Percentiles rank a stretch among this genome's conserved stretches.
These are phyloP conservation scores for Leucophora obtusa DNA, from an alignment of 2,888 invertebrate genomes.

Conservation along the genomic window DNA sequence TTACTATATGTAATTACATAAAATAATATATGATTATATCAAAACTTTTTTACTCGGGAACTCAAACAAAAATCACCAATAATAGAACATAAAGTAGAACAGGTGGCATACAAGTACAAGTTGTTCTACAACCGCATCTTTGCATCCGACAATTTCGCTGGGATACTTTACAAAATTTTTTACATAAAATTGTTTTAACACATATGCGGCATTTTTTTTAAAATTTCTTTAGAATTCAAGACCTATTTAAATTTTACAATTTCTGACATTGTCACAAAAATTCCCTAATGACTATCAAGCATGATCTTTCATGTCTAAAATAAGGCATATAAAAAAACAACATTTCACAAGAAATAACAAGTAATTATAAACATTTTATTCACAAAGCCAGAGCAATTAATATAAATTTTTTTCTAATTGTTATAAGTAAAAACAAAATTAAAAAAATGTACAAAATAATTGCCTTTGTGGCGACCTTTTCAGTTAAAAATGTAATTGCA, in stretches of 20 bases:
- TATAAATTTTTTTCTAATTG: background rate
- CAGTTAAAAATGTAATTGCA: background rate
- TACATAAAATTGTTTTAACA: background rate
- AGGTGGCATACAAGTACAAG: no score
- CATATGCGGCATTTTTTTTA: background rate
- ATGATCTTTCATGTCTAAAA: background rate
- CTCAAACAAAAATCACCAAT: no score
- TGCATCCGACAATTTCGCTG: no score
- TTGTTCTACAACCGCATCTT: no score
- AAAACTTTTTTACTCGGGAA: no score
- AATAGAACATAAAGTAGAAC: no score
- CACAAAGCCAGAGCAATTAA: slow-evolving; percentile 36
- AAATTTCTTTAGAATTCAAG: background rate
- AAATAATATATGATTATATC: no score
- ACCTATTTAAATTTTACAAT: background rate
- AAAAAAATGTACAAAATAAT: slow-evolving; percentile 36
- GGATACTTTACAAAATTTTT: background rate
- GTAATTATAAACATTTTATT: slow-evolving; percentile 39
- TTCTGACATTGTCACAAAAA: background rate
- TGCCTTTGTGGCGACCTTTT: slow-evolving; percentile 47
- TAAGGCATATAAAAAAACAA: background rate
- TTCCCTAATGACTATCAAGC: background rate
- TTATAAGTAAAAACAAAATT: background rate
- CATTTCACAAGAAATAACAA: slow-evolving; percentile 23
- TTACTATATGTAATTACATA: no score